These are phyloP conservation scores for Monopterus albus DNA, from an alignment of 2,113 vertebrate species.

Conservation along the genomic window DNA sequence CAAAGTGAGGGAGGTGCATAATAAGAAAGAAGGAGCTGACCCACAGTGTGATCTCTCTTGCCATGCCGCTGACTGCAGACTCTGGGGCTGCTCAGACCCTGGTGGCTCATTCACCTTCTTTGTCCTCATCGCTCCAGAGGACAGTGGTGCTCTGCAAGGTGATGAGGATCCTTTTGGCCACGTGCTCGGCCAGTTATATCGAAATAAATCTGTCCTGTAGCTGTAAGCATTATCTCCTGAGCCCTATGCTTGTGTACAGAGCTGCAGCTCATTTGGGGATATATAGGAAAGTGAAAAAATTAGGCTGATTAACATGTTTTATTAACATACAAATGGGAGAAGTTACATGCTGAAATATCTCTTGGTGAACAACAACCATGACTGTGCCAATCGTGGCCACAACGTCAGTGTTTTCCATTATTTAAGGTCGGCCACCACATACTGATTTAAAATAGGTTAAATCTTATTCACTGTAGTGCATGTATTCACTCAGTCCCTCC, in stretches of 20 bases:
- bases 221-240: conserved; percentile 33
- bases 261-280: background rate
- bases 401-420: no score
- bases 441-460: no score
- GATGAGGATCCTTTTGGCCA: conserved; percentile 30
- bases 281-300: no score
- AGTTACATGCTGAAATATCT: no score
- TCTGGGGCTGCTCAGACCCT: conserved; percentile 14
- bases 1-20: conserved; percentile 40
- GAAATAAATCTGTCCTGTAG: conserved; percentile 44
- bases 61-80: conserved; percentile 7
- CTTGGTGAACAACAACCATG: no score
- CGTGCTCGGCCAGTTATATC: conserved; percentile 16
- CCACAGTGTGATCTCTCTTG: conserved; percentile 36
- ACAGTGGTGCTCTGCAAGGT: conserved; percentile 18
- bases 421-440: no score
- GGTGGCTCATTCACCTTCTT: conserved; percentile 24
- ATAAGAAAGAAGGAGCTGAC: conserved; percentile 34
- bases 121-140: conserved; percentile 46
- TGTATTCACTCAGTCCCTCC: no score
- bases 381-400: no score
- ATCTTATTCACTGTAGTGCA: no score
- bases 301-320: no score
- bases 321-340: no score
- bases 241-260: conserved; percentile 14